Evolutionary conservation across 1,140 invertebrate species (phyloP).

Genomic region (Dendroctonus ponderosae): DNA sequence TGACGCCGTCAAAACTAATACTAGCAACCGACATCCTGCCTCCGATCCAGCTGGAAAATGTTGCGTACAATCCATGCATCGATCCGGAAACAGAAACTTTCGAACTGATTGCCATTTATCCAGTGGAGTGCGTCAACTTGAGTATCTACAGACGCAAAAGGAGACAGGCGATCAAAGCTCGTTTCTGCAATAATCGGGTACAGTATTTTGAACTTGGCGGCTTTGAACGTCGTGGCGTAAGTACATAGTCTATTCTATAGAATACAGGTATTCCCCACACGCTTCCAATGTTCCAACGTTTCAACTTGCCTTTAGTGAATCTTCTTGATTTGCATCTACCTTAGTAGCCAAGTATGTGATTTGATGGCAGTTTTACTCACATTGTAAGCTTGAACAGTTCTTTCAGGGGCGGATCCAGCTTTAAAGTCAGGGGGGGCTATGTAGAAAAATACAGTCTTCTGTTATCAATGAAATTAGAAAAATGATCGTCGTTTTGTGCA

Average conservation of each 20-base stretch:
- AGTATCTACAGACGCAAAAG: slow-evolving; percentile 57
- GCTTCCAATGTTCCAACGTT: too few species aligned
- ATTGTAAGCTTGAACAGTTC: too few species aligned
- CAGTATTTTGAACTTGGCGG: slow-evolving; percentile 56
- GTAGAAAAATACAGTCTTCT: too few species aligned
- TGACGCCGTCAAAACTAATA: slow-evolving; percentile 59
- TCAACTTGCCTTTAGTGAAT: background rate
- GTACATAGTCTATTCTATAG: slow-evolving; percentile 15
- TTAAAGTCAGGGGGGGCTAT: too few species aligned
- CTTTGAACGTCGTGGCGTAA: slow-evolving; percentile 51
- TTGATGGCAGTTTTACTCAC: too few species aligned
- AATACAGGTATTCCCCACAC: too few species aligned
- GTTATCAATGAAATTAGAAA: too few species aligned
- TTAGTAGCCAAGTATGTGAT: background rate
- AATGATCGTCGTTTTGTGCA: too few species aligned
- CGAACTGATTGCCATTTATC: slow-evolving; percentile 59
- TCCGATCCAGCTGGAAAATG: slow-evolving; percentile 41
- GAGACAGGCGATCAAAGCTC: slow-evolving; percentile 58
- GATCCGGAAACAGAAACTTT: slow-evolving; percentile 59
- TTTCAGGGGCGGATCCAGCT: too few species aligned
- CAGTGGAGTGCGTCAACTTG: slow-evolving; percentile 57
- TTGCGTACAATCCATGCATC: slow-evolving; percentile 46
- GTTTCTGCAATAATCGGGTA: slow-evolving; percentile 52
- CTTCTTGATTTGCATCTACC: background rate
- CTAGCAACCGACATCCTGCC: slow-evolving; percentile 56